Evolutionary conservation across 2,113 vertebrate species (phyloP), one percentile per base, ranked within the genome.

Genomic region (Stegastes partitus): DNA sequence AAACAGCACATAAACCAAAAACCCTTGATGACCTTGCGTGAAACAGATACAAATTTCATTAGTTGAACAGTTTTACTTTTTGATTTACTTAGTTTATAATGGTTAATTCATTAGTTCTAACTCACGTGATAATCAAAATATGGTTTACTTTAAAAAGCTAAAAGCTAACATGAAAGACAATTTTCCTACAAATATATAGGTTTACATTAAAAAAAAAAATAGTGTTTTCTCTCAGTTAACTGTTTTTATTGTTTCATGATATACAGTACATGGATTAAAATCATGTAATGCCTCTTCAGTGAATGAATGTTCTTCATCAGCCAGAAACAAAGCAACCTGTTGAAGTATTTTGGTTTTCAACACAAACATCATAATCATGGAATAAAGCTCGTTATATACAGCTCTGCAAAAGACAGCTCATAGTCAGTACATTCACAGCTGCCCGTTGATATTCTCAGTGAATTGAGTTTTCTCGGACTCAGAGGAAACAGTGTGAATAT

Each of bases 341-440:
- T 14, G n/a, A 39, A 50, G 56, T 34, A 34, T 34, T 77, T 66
- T 82, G 79, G 55, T 57, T 77, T 39, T 10, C 11, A 22, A 79
- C 1, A 53, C 5, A 59, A 11, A 39, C 11, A 56, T 28, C 55
- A 50, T 18, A 26, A 25, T 21, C 19, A 63, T 23, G 42, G 59
- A 54, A 68, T 62, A 83, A 83, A 77, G 61, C 61, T 76, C 22
- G 42, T 68, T 58, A 71, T 79, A 75, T 62, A 86, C 37, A 83
- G 23, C 47, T 49, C 42, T 21, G 26, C 25, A 59, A 28, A 58
- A 54, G 59, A 63, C 56, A 74, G 26, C 14, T 71, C 0, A 50
- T 77, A 64, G 56, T 67, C 21, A 70, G 11, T 68, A 84, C 72
- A 89, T 83, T 88, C 82, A 77, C 57, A 23, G 22, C 82, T 84